phyloP scores from a whole-genome alignment of 2,888 invertebrate genomes.

The Ceratothoa steindachneri region DNA sequence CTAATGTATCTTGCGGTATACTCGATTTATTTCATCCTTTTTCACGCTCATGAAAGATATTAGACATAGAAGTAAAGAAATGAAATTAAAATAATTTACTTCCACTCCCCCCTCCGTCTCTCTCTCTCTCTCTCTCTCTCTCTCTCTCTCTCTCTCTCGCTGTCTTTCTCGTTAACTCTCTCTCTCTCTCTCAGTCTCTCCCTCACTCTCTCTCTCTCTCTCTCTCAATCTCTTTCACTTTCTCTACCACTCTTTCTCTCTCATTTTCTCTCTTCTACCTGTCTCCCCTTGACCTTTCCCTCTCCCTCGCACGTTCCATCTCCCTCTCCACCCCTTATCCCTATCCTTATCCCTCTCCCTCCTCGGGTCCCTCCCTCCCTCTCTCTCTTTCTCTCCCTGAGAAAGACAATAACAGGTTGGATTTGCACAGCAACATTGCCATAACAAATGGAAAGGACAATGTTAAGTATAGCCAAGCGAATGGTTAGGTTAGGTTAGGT shows the following conservation, averaged over 20 bases:
- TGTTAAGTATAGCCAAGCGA: no score
- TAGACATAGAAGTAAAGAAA: no score
- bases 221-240: neutral
- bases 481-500: no score
- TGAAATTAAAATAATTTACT: no score
- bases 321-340: neutral
- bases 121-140: neutral
- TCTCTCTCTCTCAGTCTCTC: neutral
- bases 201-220: neutral
- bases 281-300: neutral
- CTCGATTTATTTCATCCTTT: no score
- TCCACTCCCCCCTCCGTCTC: no score
- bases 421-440: no score
- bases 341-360: neutral
- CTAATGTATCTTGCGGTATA: no score
- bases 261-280: neutral
- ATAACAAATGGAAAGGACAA: no score
- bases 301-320: neutral
- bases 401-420: no score
- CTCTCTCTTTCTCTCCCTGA: neutral
- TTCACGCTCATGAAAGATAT: no score
- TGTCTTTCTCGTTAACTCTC: neutral
- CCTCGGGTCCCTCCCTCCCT: neutral
- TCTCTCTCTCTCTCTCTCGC: neutral
- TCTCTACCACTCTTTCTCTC: neutral